phyloP scores from a whole-genome alignment of 2,888 invertebrate genomes.

The Drosophila paramelanica region DNA sequence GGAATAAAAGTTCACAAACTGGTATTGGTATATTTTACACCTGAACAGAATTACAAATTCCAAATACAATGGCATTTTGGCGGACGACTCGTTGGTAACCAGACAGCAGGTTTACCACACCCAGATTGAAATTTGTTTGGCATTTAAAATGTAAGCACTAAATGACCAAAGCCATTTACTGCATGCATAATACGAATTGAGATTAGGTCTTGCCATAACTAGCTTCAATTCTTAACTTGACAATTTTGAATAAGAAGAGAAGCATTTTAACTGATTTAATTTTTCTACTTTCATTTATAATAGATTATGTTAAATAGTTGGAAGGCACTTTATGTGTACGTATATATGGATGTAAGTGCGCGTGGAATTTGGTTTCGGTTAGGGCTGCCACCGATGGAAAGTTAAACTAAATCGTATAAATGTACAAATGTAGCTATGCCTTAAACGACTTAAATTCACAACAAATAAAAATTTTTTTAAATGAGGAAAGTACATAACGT shows the following conservation, averaged over 20 bases:
- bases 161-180: conserved; percentile 23
- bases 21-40: conserved; percentile 25
- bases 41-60: conserved; percentile 55
- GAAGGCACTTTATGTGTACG: conserved; percentile 1
- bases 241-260: conserved; percentile 32
- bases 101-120: conserved; percentile 49
- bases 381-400: conserved; percentile 47
- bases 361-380: conserved; percentile 17
- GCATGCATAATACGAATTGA: conserved; percentile 6
- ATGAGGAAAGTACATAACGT: background rate
- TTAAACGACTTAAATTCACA: background rate
- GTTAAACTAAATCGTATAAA: conserved; percentile 38
- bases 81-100: conserved; percentile 21
- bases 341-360: background rate
- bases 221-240: background rate
- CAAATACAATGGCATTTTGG: conserved; percentile 54
- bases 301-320: conserved; percentile 37
- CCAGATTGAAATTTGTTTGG: conserved; percentile 49
- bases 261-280: conserved; percentile 27
- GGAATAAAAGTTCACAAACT: conserved; percentile 23
- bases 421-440: conserved; percentile 8
- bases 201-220: conserved; percentile 1
- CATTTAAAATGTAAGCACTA: conserved; percentile 52
- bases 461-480: background rate
- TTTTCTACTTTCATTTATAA: conserved; percentile 30